These are phyloP conservation scores for Colletes collaris DNA, from an alignment of 2,888 invertebrate genomes.

Conservation along the genomic window DNA sequence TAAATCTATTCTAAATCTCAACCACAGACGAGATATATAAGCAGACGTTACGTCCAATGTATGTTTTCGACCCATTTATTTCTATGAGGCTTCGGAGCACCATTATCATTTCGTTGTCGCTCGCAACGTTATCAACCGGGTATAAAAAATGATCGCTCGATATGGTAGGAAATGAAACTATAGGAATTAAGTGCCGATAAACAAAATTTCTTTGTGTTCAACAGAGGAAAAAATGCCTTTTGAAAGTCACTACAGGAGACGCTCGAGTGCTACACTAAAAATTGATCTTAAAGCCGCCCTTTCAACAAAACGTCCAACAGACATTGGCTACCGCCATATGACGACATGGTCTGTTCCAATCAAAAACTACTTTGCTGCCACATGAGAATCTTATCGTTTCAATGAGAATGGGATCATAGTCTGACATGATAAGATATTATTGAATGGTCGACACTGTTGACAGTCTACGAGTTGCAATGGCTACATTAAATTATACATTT, in stretches of 20 bases:
- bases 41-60: too few relatives aligned
- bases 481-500: neutral
- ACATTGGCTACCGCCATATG: neutral
- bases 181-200: constrained; percentile 29
- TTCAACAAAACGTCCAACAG: neutral
- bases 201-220: constrained; percentile 31
- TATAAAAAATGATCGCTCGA: neutral
- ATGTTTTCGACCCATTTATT: too few relatives aligned
- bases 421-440: neutral
- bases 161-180: too few relatives aligned
- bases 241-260: neutral
- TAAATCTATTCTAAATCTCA: too few relatives aligned
- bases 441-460: neutral
- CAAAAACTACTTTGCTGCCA: neutral
- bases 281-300: constrained; percentile 9
- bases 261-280: neutral
- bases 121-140: too few relatives aligned
- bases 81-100: too few relatives aligned
- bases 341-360: constrained; percentile 12
- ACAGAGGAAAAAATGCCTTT: neutral
- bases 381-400: neutral
- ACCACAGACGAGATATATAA: too few relatives aligned
- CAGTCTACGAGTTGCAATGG: constrained; percentile 34
- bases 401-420: neutral
- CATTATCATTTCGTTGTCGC: too few relatives aligned